These are phyloP conservation scores for Nemurella pictetii DNA, from an alignment of 2,888 invertebrate genomes.

Conservation along the genomic window DNA sequence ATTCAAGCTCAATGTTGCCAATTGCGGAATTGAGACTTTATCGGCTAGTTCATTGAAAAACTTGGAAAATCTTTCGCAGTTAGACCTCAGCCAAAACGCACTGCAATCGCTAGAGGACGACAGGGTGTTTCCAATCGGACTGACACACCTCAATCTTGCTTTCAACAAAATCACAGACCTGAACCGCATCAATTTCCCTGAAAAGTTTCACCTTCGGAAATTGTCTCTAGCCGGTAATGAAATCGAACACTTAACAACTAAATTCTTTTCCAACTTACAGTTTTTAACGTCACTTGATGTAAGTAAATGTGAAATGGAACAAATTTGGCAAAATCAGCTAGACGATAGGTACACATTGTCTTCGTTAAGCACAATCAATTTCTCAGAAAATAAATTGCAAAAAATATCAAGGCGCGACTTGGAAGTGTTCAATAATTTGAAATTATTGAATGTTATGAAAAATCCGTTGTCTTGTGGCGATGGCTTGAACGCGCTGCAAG, in stretches of 20 bases:
- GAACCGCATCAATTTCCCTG: neutral
- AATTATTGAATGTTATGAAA: neutral
- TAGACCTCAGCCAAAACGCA: neutral
- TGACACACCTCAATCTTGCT: neutral
- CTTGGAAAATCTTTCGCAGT: neutral
- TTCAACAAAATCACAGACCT: neutral
- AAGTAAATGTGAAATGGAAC: neutral
- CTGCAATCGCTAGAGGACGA: neutral
- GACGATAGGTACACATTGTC: neutral
- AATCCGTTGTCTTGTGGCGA: neutral
- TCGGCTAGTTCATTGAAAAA: neutral
- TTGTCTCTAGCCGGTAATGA: neutral
- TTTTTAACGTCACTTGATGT: neutral
- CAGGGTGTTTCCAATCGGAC: neutral
- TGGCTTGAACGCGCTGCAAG: neutral
- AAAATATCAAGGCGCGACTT: neutral
- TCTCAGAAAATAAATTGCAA: neutral
- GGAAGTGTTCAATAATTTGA: neutral
- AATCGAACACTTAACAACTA: neutral
- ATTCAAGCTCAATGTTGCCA: constrained; percentile 71
- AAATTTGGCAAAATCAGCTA: neutral
- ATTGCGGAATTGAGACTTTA: constrained; percentile 62
- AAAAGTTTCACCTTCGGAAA: neutral
- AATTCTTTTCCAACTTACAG: neutral
- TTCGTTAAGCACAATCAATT: neutral